Conservation (phyloP, 2,113 vertebrate genomes). For the Semnornis frantzii region DNA sequence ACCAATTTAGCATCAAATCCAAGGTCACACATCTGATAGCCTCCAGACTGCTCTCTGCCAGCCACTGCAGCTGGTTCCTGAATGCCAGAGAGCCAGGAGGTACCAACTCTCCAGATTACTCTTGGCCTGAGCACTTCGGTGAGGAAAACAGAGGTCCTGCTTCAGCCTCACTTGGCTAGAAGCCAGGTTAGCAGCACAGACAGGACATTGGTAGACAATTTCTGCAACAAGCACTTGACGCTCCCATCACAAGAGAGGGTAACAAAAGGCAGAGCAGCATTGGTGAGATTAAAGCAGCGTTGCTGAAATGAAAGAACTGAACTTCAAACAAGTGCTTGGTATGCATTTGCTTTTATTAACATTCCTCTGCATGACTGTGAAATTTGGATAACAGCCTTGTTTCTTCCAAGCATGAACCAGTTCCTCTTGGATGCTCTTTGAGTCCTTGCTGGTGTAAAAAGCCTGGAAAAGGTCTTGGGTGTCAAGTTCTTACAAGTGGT, state of each 20-base stretch:
- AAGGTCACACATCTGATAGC: accelerated
- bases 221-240: neutral
- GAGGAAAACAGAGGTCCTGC: neutral
- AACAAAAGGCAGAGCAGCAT: constrained; percentile 62
- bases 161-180: neutral
- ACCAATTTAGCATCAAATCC: neutral
- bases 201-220: neutral
- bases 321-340: constrained; percentile 65
- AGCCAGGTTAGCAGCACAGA: accelerated
- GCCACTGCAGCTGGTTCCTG: neutral
- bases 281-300: constrained; percentile 47
- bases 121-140: neutral
- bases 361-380: constrained; percentile 27
- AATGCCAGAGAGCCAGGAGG: neutral
- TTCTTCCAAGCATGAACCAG: neutral
- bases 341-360: constrained; percentile 62
- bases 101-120: neutral
- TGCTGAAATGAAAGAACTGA: constrained; percentile 52
- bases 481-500: neutral
- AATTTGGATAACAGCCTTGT: constrained; percentile 36
- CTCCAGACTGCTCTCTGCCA: neutral
- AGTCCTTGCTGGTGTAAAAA: neutral
- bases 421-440: neutral
- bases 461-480: neutral
- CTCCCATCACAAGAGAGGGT: neutral